phyloP scores from a whole-genome alignment of 2,888 invertebrate genomes.

The Physocephala rufipes region DNA sequence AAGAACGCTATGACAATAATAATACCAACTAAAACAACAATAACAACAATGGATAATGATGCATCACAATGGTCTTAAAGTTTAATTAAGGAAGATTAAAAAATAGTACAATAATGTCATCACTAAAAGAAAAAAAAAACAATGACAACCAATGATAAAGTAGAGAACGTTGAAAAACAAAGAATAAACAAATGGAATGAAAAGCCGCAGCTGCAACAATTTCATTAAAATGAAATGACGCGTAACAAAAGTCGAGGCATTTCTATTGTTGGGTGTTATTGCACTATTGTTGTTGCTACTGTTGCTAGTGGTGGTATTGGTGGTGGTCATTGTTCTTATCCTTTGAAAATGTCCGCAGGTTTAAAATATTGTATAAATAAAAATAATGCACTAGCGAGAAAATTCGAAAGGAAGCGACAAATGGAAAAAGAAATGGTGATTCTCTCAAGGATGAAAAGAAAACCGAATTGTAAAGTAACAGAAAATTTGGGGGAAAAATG shows the following conservation, averaged over 20 bases:
- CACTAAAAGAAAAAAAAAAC: background rate
- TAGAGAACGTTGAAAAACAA: slow-evolving; percentile 14
- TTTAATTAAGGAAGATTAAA: slow-evolving; percentile 33
- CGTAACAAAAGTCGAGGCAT: slow-evolving; percentile 1
- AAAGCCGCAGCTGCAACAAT: background rate
- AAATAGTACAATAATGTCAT: background rate
- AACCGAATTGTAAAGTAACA: background rate
- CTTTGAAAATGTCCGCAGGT: background rate
- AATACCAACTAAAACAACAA: background rate
- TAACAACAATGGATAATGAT: slow-evolving; percentile 22
- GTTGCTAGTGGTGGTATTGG: background rate
- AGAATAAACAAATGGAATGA: slow-evolving; percentile 6
- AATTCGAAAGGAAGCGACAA: background rate
- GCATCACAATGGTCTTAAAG: slow-evolving; percentile 28
- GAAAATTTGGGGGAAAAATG: background rate
- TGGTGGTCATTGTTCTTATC: background rate
- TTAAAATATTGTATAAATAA: no score
- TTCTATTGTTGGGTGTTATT: background rate
- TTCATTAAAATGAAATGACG: background rate
- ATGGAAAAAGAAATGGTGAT: background rate
- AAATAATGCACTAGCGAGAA: background rate
- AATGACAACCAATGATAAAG: background rate
- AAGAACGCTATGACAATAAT: slow-evolving; percentile 24
- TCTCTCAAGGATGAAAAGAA: no score
- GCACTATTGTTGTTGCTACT: background rate